phyloP scores from a whole-genome alignment of 2,113 vertebrate genomes.

The Synodontis membranacea region DNA sequence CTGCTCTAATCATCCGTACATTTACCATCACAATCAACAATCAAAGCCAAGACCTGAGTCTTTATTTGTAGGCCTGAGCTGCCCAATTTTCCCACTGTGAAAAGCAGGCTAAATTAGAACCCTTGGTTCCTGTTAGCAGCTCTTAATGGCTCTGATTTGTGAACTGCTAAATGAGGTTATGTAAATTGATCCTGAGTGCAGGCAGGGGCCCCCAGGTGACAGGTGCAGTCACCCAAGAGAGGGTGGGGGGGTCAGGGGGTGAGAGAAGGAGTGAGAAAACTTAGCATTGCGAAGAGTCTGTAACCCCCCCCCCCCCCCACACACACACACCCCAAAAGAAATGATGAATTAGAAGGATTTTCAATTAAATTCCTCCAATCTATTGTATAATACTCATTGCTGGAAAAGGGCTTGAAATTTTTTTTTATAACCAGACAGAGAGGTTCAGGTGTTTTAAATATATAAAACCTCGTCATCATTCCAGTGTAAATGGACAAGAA shows the following conservation, averaged over 20 bases:
- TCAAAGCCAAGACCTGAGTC: slow-evolving; percentile 99
- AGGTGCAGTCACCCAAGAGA: slow-evolving; percentile 92
- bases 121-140: slow-evolving; percentile 99
- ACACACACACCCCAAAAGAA: slow-evolving; percentile 24
- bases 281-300: slow-evolving; percentile 44
- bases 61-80: slow-evolving; percentile 99
- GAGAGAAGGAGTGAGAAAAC: slow-evolving; percentile 51
- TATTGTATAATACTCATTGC: slow-evolving; percentile 31
- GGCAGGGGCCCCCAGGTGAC: slow-evolving; percentile 98
- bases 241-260: slow-evolving; percentile 52
- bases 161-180: slow-evolving; percentile 99
- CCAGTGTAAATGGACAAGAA: slow-evolving; percentile 5
- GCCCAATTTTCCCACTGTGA: slow-evolving; percentile 99
- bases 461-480: neutral
- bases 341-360: slow-evolving; percentile 43
- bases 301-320: slow-evolving; percentile 27
- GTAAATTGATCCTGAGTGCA: slow-evolving; percentile 99
- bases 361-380: slow-evolving; percentile 38
- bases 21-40: slow-evolving; percentile 99
- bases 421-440: slow-evolving; percentile 5
- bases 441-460: slow-evolving; percentile 16
- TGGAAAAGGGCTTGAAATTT: slow-evolving; percentile 12
- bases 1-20: slow-evolving; percentile 99
- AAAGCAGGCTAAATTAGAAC: slow-evolving; percentile 99
- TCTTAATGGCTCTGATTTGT: slow-evolving; percentile 99